Evolutionary conservation across 2,113 vertebrate genomes (phyloP).

Genomic region (Amblyopsis rosae): DNA sequence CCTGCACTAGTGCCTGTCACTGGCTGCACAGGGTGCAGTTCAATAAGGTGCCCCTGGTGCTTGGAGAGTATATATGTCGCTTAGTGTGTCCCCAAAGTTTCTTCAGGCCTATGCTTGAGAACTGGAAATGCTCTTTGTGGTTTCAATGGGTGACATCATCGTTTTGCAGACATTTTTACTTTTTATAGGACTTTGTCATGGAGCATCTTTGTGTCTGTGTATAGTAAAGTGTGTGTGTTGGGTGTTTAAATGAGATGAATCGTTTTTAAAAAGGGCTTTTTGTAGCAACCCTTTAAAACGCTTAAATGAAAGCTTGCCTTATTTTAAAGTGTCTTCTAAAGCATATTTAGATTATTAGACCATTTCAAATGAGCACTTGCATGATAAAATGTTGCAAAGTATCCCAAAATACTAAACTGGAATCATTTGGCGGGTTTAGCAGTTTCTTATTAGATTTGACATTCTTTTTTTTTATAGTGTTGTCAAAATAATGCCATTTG

Average conservation of each 20-base stretch:
- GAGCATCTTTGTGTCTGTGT: conserved; percentile 17
- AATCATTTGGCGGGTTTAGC: conserved; percentile 47
- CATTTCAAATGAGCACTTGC: conserved; percentile 56
- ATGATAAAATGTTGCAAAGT: conserved; percentile 52
- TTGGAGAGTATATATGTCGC: neutral
- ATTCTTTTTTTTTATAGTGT: conserved; percentile 14
- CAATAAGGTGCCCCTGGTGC: conserved; percentile 8
- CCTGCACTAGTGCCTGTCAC: neutral
- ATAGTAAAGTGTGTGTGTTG: conserved; percentile 25
- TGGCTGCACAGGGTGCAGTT: conserved; percentile 12
- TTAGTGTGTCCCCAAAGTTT: conserved; percentile 27
- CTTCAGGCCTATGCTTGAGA: conserved; percentile 51
- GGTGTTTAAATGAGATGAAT: conserved; percentile 11
- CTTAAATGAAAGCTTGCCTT: conserved; percentile 54
- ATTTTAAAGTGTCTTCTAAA: conserved; percentile 33
- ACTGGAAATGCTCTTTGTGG: conserved; percentile 38
- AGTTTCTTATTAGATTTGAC: conserved; percentile 28
- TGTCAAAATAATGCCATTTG: conserved; percentile 42
- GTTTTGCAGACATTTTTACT: conserved; percentile 23
- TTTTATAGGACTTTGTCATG: conserved; percentile 25
- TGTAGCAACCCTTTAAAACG: conserved; percentile 42
- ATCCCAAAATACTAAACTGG: conserved; percentile 63
- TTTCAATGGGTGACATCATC: conserved; percentile 17
- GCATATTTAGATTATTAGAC: conserved; percentile 31
- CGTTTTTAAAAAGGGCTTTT: conserved; percentile 63